A percentile compares a stretch with the other conserved stretches of the same genome.
Conservation (phyloP, 2,113 vertebrate species). For the Trichechus manatus region DNA sequence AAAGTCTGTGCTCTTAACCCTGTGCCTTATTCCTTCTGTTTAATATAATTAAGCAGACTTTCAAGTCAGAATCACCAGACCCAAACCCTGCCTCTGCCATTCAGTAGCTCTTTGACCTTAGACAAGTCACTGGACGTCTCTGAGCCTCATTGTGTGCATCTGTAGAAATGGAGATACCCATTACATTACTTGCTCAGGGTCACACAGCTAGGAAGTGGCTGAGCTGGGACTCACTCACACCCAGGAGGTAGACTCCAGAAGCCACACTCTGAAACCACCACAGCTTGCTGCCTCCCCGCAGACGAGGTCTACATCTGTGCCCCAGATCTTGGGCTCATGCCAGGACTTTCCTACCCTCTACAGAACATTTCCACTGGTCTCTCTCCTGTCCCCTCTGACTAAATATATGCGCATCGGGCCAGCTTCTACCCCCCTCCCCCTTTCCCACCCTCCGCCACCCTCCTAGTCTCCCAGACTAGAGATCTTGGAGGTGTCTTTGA, state of each 20-base stretch:
- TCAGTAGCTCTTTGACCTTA: not conserved
- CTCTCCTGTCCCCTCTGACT: not conserved
- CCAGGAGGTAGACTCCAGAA: not conserved
- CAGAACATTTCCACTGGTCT: not conserved
- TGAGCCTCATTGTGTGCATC: not conserved
- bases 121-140: not conserved
- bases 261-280: not conserved
- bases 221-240: not conserved
- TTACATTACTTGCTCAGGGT: not conserved
- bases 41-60: not conserved
- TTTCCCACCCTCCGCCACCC: not conserved
- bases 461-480: not conserved
- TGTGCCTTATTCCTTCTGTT: not conserved
- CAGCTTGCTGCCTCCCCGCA: not conserved
- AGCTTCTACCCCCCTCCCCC: not conserved
- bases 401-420: not conserved
- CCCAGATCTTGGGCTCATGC: not conserved
- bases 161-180: not conserved
- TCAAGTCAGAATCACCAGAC: not conserved
- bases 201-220: not conserved
- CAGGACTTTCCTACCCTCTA: not conserved
- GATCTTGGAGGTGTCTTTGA: constrained; percentile 32
- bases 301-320: not conserved
- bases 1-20: not conserved
- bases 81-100: not conserved